A percentile compares a stretch with the other conserved stretches of the same genome.
phyloP scores from a whole-genome alignment of 1,140 invertebrate species.

The Sitophilus oryzae region DNA sequence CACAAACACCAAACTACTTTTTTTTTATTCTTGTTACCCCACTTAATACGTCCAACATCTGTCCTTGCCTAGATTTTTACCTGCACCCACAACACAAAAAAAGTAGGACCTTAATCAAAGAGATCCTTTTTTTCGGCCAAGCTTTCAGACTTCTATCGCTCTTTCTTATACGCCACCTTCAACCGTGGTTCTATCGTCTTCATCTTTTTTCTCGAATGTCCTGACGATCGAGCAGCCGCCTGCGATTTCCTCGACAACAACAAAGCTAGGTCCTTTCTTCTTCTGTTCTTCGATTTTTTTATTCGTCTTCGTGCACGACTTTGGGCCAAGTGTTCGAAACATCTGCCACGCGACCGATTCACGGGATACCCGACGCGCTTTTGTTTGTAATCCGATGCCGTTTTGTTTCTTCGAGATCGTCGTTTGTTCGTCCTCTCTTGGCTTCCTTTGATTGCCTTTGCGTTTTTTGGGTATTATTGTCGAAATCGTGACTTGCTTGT shows the following conservation, averaged over 20 bases:
- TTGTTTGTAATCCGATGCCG: conserved; percentile 14
- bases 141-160: too few species aligned
- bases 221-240: too few species aligned
- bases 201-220: too few species aligned
- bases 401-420: conserved; percentile 1
- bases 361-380: conserved; percentile 8
- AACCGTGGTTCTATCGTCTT: too few species aligned
- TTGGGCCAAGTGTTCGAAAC: conserved; percentile 24
- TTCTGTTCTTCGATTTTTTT: conserved; percentile 6
- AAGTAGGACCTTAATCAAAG: conserved; percentile 5
- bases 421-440: conserved; percentile 7
- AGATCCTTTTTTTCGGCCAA: too few species aligned
- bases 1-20: too few species aligned
- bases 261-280: conserved; percentile 10
- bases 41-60: conserved; percentile 6
- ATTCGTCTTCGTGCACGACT: too few species aligned
- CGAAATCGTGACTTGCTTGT: too few species aligned
- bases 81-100: conserved; percentile 4
- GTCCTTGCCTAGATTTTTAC: conserved; percentile 13
- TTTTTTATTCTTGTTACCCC: too few species aligned
- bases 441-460: background rate
- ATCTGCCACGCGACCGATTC: conserved; percentile 26
- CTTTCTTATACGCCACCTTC: too few species aligned
- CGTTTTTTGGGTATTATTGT: conserved; percentile 5
- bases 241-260: too few species aligned